Conservation (phyloP, 2,888 invertebrate genomes). For the Meteorus colon region DNA sequence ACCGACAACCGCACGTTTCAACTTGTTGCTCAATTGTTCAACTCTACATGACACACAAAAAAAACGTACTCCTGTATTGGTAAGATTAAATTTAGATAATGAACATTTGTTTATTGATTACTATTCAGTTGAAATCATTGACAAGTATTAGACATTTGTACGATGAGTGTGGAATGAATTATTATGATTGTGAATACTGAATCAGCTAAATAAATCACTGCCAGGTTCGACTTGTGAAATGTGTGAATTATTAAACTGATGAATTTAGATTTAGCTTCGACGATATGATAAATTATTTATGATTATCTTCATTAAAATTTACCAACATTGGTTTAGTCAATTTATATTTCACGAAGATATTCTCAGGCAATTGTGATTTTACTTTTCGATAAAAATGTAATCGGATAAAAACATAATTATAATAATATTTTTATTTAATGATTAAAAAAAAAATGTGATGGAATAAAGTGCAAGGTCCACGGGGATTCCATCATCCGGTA, state of each 20-base stretch:
- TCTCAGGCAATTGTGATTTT: too few species aligned
- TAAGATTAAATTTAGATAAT: not conserved
- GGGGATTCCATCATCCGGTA: slow-evolving; percentile 39
- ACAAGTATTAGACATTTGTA: too few species aligned
- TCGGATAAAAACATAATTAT: not conserved
- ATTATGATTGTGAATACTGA: not conserved
- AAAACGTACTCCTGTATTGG: slow-evolving; percentile 1
- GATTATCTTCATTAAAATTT: too few species aligned
- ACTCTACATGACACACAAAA: slow-evolving; percentile 11
- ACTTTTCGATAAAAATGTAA: not conserved
- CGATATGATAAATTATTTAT: not conserved
- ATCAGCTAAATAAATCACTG: not conserved
- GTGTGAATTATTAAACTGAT: not conserved
- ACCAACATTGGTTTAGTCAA: too few species aligned
- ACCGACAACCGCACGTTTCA: slow-evolving; percentile 19
- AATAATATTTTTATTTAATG: not conserved
- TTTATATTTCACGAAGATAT: too few species aligned
- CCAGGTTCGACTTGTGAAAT: not conserved
- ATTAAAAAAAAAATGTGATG: slow-evolving; percentile 42
- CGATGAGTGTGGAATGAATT: too few species aligned
- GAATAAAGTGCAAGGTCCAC: slow-evolving; percentile 19
- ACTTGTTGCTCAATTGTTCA: slow-evolving; percentile 38
- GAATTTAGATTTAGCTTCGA: not conserved
- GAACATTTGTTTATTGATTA: not conserved
- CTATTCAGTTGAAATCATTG: not conserved